These are phyloP conservation scores for Zhuqinia jingwanae DNA, from an alignment of 2,888 invertebrate genomes.

Conservation along the genomic window DNA sequence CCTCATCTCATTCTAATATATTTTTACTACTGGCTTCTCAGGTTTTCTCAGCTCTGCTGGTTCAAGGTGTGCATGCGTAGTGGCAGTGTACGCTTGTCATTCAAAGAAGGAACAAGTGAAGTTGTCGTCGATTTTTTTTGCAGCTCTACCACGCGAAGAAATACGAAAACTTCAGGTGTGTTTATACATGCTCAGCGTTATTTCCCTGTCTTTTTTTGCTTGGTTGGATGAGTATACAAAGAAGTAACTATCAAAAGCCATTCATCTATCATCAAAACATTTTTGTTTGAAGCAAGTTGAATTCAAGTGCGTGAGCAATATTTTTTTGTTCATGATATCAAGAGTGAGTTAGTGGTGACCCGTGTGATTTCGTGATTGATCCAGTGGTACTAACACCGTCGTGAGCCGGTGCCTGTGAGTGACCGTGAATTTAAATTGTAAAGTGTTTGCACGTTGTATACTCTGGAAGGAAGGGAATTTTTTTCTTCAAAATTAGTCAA, in stretches of 20 bases:
- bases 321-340: too few species aligned
- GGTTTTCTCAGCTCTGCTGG: conserved; percentile 48
- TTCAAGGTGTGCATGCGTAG: conserved; percentile 66
- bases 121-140: conserved; percentile 29
- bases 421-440: background rate
- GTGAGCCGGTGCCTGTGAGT: background rate
- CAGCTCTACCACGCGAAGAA: conserved; percentile 28
- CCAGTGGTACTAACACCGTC: background rate
- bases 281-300: too few species aligned
- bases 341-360: too few species aligned
- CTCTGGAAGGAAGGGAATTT: background rate
- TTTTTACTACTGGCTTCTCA: conserved; percentile 14
- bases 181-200: too few species aligned
- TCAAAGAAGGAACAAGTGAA: conserved; percentile 57
- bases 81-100: conserved; percentile 66
- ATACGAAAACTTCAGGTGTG: conserved; percentile 15
- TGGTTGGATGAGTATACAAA: background rate
- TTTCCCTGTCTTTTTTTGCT: background rate
- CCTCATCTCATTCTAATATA: conserved; percentile 17
- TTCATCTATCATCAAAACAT: too few species aligned
- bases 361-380: background rate
- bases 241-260: background rate
- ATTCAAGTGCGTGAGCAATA: too few species aligned
- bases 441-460: background rate
- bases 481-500: background rate